These are phyloP conservation scores for Branchinecta sandiegonensis DNA, from an alignment of 2,888 invertebrate genomes.

Conservation along the genomic window DNA sequence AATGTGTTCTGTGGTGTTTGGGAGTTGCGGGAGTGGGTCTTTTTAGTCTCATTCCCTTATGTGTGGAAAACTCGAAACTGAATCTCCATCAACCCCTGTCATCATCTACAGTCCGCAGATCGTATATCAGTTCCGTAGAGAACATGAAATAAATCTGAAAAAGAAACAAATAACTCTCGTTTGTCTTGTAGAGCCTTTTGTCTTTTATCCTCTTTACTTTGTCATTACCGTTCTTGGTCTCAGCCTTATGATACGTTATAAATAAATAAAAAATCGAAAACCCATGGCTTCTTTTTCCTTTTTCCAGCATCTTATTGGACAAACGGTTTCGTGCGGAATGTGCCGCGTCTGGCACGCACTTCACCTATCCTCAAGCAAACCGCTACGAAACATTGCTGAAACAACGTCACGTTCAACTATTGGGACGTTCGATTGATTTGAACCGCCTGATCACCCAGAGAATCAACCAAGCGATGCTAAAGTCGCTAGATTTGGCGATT, in stretches of 20 bases:
- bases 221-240: slow-evolving; percentile 17
- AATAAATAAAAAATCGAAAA: neutral
- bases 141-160: too few species aligned
- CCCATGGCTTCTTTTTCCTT: slow-evolving; percentile 11
- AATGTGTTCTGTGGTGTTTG: too few species aligned
- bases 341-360: slow-evolving; percentile 67
- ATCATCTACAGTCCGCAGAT: too few species aligned
- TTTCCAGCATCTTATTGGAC: slow-evolving; percentile 72
- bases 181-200: slow-evolving; percentile 5
- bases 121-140: too few species aligned
- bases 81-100: too few species aligned
- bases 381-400: slow-evolving; percentile 86
- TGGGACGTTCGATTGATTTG: slow-evolving; percentile 90
- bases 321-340: slow-evolving; percentile 95
- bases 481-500: slow-evolving; percentile 84
- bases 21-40: too few species aligned
- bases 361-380: slow-evolving; percentile 72
- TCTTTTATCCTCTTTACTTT: slow-evolving; percentile 22
- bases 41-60: too few species aligned
- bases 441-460: slow-evolving; percentile 83
- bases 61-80: too few species aligned
- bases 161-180: neutral
- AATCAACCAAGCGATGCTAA: slow-evolving; percentile 89
- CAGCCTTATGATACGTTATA: neutral
- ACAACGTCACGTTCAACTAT: slow-evolving; percentile 84